Conservation (phyloP, 2,113 vertebrate genomes). For the Perca fluviatilis region DNA sequence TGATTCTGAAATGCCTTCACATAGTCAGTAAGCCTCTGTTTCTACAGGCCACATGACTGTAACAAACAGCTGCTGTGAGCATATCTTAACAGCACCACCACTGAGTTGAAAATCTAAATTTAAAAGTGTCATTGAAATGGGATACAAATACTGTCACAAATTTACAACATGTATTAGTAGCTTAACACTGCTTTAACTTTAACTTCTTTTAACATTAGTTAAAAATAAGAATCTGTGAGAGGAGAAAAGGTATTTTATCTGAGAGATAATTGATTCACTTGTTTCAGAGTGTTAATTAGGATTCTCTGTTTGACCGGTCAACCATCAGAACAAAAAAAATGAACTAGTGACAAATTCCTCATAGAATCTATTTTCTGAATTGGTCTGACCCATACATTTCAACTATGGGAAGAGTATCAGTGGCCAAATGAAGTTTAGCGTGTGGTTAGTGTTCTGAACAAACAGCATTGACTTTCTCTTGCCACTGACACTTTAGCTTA, state of each 20-base stretch:
- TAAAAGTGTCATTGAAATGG: slow-evolving; percentile 8
- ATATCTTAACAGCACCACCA: not conserved
- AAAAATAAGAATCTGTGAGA: not conserved
- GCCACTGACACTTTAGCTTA: slow-evolving; percentile 18
- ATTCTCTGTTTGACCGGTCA: slow-evolving; percentile 19
- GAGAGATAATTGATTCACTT: slow-evolving; percentile 28
- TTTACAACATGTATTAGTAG: not conserved
- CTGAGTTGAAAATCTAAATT: slow-evolving; percentile 4
- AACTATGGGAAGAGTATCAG: slow-evolving; percentile 1
- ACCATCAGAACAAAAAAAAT: not conserved
- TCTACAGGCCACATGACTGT: not conserved
- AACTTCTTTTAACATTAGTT: not conserved
- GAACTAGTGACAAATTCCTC: slow-evolving; percentile 25
- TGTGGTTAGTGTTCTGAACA: slow-evolving; percentile 20
- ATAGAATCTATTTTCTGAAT: slow-evolving; percentile 18
- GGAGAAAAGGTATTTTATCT: not conserved
- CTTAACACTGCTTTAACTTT: not conserved
- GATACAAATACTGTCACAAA: not conserved
- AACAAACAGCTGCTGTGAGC: not conserved
- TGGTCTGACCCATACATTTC: slow-evolving; percentile 25
- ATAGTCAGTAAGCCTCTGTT: not conserved
- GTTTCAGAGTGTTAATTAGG: not conserved
- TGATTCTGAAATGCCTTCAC: slow-evolving; percentile 1
- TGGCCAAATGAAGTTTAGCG: slow-evolving; percentile 1
- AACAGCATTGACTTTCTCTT: slow-evolving; percentile 13